Evolutionary conservation across 2,888 invertebrate genomes (phyloP), one percentile per base, ranked within the genome.

Genomic region (Magallana nippona): DNA sequence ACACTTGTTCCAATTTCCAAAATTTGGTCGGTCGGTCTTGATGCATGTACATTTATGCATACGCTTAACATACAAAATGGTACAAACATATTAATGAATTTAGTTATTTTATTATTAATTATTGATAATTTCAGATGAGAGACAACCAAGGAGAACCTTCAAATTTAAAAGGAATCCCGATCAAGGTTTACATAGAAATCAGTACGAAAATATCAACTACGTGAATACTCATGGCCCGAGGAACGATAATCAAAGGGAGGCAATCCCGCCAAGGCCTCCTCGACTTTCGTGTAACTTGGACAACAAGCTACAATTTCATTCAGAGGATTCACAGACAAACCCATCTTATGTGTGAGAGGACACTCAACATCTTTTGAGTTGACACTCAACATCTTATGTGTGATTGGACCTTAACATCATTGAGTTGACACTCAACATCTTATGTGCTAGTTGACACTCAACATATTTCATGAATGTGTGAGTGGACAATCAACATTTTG

Each of bases 201-300:
- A 71, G 71, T 71, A 71, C 32, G 71, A 71, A 71, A 71, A 71
- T 71, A 71, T 71, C 22, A 71, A 71, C 71, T 71, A 71, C 32
- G 27, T 71, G 27, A 71, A 71, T 71, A 71, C 71, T 32, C 71
- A 71, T 15, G 27, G 19, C 15, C 1, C 27, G 5, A 71, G 32
- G 71, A 71, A 13, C 27, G 32, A 71, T 71, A 71, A 27, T 71
- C 71, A 71, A 71, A 71, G 71, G 71, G 71, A 71, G 27, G 71
- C 71, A 27, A 71, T 71, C 15, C 71, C 71, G 13, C 27, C 27
- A 11, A 27, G 71, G 32, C 71, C 71, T 27, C 71, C 71, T 27
- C 22, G 71, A 71, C 13, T 19, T 32, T 44, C 44, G 8, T 44
- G 44, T 8, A 22, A 3, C 27, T 71, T 32, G 32, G 71, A 71